A percentile compares a stretch with the other conserved stretches of the same genome.
phyloP scores from a whole-genome alignment of 1,140 invertebrate genomes.

The Conus betulinus region DNA sequence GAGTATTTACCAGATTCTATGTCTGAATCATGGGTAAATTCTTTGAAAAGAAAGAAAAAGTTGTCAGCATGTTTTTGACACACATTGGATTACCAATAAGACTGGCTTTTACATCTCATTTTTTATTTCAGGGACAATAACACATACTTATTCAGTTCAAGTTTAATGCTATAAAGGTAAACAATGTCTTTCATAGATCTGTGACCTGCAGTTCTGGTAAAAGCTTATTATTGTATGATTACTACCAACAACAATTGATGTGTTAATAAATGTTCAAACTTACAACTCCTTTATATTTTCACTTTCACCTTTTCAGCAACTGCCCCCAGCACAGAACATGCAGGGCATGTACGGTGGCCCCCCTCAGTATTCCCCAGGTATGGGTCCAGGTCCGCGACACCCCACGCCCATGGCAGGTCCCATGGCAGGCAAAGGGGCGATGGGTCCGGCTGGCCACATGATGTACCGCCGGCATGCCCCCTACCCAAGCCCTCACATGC shows the following conservation, averaged over 20 bases:
- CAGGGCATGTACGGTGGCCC: slow-evolving; percentile 9
- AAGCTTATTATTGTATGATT: too few relatives aligned
- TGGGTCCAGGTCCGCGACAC: slow-evolving; percentile 55
- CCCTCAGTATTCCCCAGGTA: slow-evolving; percentile 56
- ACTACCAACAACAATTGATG: not conserved
- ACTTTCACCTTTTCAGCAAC: not conserved
- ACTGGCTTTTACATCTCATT: too few relatives aligned
- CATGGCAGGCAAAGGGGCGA: slow-evolving; percentile 56
- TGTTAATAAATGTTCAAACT: not conserved
- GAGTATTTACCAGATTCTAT: too few relatives aligned
- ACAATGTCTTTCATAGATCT: too few relatives aligned
- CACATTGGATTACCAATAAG: too few relatives aligned
- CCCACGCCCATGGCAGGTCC: slow-evolving; percentile 55
- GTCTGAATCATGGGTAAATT: too few relatives aligned
- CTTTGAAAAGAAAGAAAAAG: too few relatives aligned
- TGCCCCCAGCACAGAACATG: slow-evolving; percentile 4
- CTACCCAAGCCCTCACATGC: slow-evolving; percentile 66
- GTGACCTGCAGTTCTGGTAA: too few relatives aligned
- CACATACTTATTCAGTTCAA: too few relatives aligned
- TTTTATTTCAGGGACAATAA: too few relatives aligned
- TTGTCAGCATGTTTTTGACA: too few relatives aligned
- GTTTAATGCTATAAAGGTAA: too few relatives aligned
- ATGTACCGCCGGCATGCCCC: slow-evolving; percentile 64
- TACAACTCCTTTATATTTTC: not conserved
- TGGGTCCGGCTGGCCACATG: slow-evolving; percentile 70